Evolutionary conservation across 2,113 vertebrate species (phyloP), one percentile per base, ranked within the genome.

Genomic region (Pterocles orientalis): DNA sequence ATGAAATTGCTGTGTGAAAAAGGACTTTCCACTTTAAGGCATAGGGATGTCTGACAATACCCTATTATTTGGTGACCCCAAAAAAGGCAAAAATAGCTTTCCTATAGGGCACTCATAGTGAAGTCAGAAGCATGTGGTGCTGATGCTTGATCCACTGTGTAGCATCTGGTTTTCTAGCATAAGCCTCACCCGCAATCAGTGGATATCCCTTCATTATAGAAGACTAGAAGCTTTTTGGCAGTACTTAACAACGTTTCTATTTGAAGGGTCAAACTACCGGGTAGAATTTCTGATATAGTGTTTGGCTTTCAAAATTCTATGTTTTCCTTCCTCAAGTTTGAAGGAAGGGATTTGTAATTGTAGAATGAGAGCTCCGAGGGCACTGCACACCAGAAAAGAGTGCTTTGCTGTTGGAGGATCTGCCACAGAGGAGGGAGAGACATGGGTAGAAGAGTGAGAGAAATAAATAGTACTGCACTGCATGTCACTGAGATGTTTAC

Each of bases 171-270:
- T 82, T 86, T 91, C 33, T 66, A 82, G 72, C 68, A 70, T 36
- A 58, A 86, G 20, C 53, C n/a, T 92, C 88, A 58, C 45, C 81
- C 83, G 2, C 54, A 69, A 6, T 62, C 29, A 75, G 31, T 88
- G 82, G 45, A 70, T 77, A 80, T 75, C 64, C 90, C 93, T 82
- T 96, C 66, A 91, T 96, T 93, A 94, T 29, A 68, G 78, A 87
- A 89, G 54, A 57, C 77, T 54, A 75, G 54, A 76, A 43, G 87
- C 29, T 77, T 88, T 76, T 77, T 92, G 92, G 51, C 85, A 90
- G 54, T 88, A 61, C 72, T 88, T 92, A 86, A 60, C 36, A 84
- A 61, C 11, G 15, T 82, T 83, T 86, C 87, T 95, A 82, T 96
- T 95, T 94, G 70, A 92, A 57, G 41, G 53, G 21, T 94, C 82